Evolutionary conservation across 1,140 invertebrate species (phyloP), one percentile per base, ranked within the genome.

Genomic region (Belonocnema kinseyi): DNA sequence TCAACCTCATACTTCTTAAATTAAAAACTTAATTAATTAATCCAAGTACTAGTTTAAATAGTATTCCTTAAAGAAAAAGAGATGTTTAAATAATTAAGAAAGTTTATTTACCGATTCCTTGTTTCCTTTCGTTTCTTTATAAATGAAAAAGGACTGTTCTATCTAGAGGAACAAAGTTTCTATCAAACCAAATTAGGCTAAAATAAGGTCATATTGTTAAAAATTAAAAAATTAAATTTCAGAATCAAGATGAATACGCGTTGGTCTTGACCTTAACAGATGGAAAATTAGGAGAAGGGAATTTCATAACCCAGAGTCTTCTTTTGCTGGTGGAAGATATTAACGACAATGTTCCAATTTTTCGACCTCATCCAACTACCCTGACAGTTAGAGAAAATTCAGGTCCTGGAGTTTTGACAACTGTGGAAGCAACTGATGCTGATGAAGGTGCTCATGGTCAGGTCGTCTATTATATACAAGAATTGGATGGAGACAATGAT

Each of bases 401-500:
- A 52, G 90, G 92, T 1, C 94, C 95, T 1, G 94, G 95, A 14
- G 91, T 97, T 78, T 90, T 98, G 33, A 94, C 95, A 3, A 95
- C 95, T 2, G 93, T 98, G 13, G 96, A 98, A 91, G 97, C 97
- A 1, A 96, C 94, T 1, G 97, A 98, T 88, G 93, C 94, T 46
- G 97, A 98, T 89, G 96, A 97, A 92, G 97, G 97, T 17, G 95
- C 96, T 76, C 98, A 98, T 85, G 97, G 97, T 19, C 97, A 98
- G 93, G 94, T 95, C 16, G 92, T 95, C 13, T 95, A 95, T 83
- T 93, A 94, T 82, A 90, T 95, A n/a, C 94, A 97, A 92, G 96
- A 97, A 87, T 89, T 95, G 19, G 96, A 97, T 75, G 95, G 94
- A 8, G 96, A 97, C 80, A 94, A 95, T 73, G 94, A 94, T 66